These are phyloP conservation scores for Zenarchopterus dispar DNA, from an alignment of 2,797 vertebrate species.

Conservation along the genomic window DNA sequence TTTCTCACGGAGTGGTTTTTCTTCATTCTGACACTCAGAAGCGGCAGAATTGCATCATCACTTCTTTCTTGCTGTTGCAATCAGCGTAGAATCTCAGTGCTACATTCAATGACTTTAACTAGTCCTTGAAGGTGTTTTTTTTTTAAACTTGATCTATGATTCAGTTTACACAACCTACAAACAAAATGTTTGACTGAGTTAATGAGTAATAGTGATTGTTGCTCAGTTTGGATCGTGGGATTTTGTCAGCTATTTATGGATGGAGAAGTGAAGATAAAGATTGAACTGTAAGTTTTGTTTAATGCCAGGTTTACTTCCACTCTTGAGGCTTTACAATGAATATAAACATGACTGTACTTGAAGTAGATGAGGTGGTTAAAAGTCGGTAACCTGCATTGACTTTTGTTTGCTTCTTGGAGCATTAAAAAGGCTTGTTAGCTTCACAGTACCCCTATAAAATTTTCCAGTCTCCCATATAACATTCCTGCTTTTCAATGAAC, in stretches of 20 bases:
- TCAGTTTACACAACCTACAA: neutral
- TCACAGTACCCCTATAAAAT: constrained; percentile 58
- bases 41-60: constrained; percentile 1
- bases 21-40: neutral
- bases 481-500: constrained; percentile 62
- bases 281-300: constrained; percentile 8
- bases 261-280: neutral
- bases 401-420: constrained; percentile 52
- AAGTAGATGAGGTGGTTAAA: constrained; percentile 24
- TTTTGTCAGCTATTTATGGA: neutral
- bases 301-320: constrained; percentile 21
- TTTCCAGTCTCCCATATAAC: constrained; percentile 53
- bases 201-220: constrained; percentile 6
- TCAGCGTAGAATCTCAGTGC: neutral
- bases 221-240: constrained; percentile 1
- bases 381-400: constrained; percentile 19
- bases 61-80: constrained; percentile 16
- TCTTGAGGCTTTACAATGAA: constrained; percentile 10
- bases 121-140: neutral
- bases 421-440: constrained; percentile 54
- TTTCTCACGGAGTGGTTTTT: constrained; percentile 14
- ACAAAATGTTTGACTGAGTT: constrained; percentile 13
- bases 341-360: constrained; percentile 2
- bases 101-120: constrained; percentile 20
- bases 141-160: constrained; percentile 12